A percentile compares a stretch with the other conserved stretches of the same genome.
These are phyloP conservation scores for Idaea dimidiata DNA, from an alignment of 2,888 invertebrate species.

Conservation along the genomic window DNA sequence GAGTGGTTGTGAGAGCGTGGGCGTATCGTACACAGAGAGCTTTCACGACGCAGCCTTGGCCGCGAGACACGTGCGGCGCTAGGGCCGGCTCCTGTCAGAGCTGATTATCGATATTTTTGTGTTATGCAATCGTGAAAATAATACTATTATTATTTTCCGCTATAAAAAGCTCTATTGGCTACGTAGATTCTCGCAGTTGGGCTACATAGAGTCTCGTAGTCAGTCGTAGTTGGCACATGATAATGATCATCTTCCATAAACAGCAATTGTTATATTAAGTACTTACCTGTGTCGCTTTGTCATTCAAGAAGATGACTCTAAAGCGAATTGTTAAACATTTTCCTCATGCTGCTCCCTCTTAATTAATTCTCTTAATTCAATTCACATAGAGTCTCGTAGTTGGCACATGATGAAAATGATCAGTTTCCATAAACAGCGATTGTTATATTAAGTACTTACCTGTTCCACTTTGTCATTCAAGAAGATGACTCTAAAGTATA, in stretches of 20 bases:
- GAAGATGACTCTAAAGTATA: background rate
- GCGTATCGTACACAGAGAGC: slow-evolving; percentile 66
- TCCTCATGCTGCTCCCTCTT: background rate
- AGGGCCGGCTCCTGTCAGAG: slow-evolving; percentile 48
- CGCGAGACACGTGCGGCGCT: slow-evolving; percentile 74
- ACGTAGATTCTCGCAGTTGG: no score
- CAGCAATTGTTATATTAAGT: background rate
- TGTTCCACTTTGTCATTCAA: background rate
- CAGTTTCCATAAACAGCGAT: background rate
- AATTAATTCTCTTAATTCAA: no score
- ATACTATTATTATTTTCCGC: background rate
- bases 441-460: background rate
- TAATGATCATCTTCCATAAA: no score
- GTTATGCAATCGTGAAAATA: slow-evolving; percentile 7
- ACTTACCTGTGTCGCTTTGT: background rate
- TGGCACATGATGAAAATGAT: background rate
- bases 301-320: background rate
- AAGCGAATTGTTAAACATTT: background rate
- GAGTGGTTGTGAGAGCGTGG: slow-evolving; percentile 45
- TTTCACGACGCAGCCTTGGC: slow-evolving; percentile 79
- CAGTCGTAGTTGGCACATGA: no score
- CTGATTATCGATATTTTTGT: slow-evolving; percentile 13
- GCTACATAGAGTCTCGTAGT: no score
- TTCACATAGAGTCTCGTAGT: background rate
- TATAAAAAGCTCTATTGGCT: background rate